Evolutionary conservation across 2,113 vertebrate genomes (phyloP), one percentile per base, ranked within the genome.

Genomic region (Sminthopsis crassicaudata): DNA sequence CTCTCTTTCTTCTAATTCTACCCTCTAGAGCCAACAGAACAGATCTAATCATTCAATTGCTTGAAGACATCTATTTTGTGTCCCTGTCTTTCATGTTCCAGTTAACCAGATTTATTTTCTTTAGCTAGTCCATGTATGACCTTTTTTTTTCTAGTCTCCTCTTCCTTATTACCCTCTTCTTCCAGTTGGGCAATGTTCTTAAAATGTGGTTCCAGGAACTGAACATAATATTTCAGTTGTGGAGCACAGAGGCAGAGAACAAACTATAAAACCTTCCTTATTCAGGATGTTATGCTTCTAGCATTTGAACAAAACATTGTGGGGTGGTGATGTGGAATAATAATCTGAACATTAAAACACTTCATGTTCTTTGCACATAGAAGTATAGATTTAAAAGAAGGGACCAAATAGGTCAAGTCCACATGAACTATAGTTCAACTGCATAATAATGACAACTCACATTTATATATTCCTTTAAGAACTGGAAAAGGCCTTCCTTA

Each of bases 241-340:
- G n/a, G n/a, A 84, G 67, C 67, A 42, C 67, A 84, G 67, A 84
- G 67, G 67, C 67, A 84, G 16, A 42, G 67, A 84, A n/a, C 60
- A 76, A 84, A 84, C n/a, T 42, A n/a, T 84, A 84, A 84, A 84
- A 42, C 67, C 67, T 84, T 84, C n/a, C n/a, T 84, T 84, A 84
- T 84, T 84, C n/a, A 84, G 67, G n/a, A 84, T 84, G 67, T 84
- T 84, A 84, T 84, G 67, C 67, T 84, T 84, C 67, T 84, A 84
- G 67, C 67, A 84, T 84, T 84, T 23, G 67, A 84, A 84, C 67
- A 84, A 84, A 84, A 42, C 67, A 84, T 84, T 42, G 67, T 84
- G n/a, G 67, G 67, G 67, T 84, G 67, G n/a, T 42, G 67, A 84
- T 84, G 67, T 84, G 67, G 67, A 84, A 84, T 84, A 84, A 84